These are phyloP conservation scores for Trachelus tabidus DNA, from an alignment of 2,888 invertebrate species.

Conservation along the genomic window DNA sequence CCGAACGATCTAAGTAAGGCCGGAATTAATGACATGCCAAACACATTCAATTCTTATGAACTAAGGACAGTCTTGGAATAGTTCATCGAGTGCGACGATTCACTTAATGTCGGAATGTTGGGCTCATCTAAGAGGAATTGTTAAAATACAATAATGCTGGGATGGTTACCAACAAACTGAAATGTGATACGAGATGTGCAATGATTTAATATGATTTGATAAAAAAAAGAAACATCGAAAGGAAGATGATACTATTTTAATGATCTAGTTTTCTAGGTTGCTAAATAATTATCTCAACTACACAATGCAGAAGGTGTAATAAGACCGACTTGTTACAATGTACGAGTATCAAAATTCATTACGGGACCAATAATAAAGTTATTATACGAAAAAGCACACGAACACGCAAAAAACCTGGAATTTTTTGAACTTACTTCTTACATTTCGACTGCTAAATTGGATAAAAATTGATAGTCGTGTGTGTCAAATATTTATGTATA, in stretches of 20 bases:
- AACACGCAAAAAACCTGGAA: constrained; percentile 28
- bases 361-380: constrained; percentile 11
- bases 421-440: constrained; percentile 45
- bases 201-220: too few relatives aligned
- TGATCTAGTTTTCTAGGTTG: too few relatives aligned
- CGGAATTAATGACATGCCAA: constrained; percentile 63
- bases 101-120: too few relatives aligned
- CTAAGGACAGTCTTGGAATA: constrained; percentile 26
- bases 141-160: background rate
- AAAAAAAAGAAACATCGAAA: too few relatives aligned
- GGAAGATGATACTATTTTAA: too few relatives aligned
- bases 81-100: background rate
- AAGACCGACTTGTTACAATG: constrained; percentile 28
- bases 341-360: constrained; percentile 16
- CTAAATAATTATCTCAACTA: too few relatives aligned
- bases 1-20: constrained; percentile 67
- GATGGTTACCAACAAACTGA: constrained; percentile 2
- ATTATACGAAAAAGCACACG: constrained; percentile 18
- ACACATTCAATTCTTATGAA: constrained; percentile 56
- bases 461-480: constrained; percentile 32
- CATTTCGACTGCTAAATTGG: constrained; percentile 33
- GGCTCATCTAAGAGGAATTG: too few relatives aligned
- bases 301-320: constrained; percentile 16
- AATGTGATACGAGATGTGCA: background rate
- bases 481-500: constrained; percentile 16